phyloP scores from a whole-genome alignment of 2,888 invertebrate species.

The Tenthredo scrophulariae region DNA sequence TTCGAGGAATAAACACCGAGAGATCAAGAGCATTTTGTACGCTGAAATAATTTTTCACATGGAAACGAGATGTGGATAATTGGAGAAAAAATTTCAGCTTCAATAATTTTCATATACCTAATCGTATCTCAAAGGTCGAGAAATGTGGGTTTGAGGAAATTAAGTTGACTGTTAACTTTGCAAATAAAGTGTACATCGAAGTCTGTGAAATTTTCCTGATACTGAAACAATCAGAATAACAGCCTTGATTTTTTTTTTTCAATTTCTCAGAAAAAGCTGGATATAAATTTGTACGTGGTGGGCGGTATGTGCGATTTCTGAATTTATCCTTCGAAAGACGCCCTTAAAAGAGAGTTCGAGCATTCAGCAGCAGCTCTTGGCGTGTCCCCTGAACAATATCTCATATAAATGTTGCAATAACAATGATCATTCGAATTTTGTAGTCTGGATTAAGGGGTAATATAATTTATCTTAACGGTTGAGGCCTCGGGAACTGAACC shows the following conservation, averaged over 20 bases:
- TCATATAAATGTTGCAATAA: conserved; percentile 23
- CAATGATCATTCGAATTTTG: conserved; percentile 39
- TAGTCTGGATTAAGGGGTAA: conserved; percentile 21
- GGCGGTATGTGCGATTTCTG: not conserved
- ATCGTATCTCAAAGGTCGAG: not conserved
- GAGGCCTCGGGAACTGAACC: conserved; percentile 15
- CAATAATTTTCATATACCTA: not conserved
- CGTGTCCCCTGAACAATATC: conserved; percentile 15
- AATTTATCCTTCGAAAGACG: not conserved
- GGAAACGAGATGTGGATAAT: not conserved
- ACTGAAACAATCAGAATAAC: not conserved
- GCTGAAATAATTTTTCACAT: not conserved
- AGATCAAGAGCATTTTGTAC: not conserved
- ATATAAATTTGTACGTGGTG: not conserved
- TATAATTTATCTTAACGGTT: conserved; percentile 31
- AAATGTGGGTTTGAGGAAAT: not conserved
- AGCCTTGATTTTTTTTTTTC: not conserved
- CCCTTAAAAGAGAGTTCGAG: not conserved
- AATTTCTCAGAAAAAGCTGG: not conserved
- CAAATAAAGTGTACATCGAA: not conserved
- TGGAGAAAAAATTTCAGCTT: not conserved
- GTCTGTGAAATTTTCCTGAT: not conserved
- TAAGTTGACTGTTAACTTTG: not conserved
- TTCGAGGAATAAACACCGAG: not conserved
- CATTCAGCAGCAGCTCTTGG: not conserved